Evolutionary conservation across 2,888 invertebrate species (phyloP), one percentile per base, ranked within the genome.

Genomic region (Apamea anceps): DNA sequence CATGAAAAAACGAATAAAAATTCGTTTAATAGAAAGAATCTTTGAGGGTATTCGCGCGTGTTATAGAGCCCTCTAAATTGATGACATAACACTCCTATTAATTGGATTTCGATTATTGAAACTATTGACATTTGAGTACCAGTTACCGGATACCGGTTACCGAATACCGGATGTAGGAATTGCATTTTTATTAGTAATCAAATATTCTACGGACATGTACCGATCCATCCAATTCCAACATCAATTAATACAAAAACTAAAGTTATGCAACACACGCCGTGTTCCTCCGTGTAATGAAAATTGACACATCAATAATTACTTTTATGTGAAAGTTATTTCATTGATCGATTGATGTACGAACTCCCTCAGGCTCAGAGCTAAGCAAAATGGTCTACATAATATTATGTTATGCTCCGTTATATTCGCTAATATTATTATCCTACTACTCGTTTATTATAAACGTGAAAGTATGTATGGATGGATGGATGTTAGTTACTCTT

Each of bases 291-390:
- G n/a, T 81, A 82, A 82, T 85, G 85, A 81, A 82, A 82, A 81
- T 85, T 82, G 82, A 73, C 85, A 63, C 25, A 60, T 37, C 42
- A 81, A 73, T 81, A 81, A 85, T 85, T 73, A 82, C 60, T 81
- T 81, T 85, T 80, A 85, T 73, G 32, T 60, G 63, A n/a, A 65
- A 81, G 81, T 70, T 81, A 81, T 70, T 72, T n/a, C 13, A 75
- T 68, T 85, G 82, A 85, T 82, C 81, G 86, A 82, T 82, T 60
- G 63, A 13, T 60, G 21, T 62, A 15, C 37, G 54, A 66, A 67
- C 15, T 78, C 51, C 84, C 60, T 48, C 3, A 45, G 25, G 67
- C 62, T 67, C 10, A 45, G 10, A 37, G 25, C 13, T 51, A 45
- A 67, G 21, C 28, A 45, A 54, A 65, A 21, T 28, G n/a, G 13